These are phyloP conservation scores for Anolis carolinensis DNA, from an alignment of 2,113 vertebrate genomes.

Conservation along the genomic window DNA sequence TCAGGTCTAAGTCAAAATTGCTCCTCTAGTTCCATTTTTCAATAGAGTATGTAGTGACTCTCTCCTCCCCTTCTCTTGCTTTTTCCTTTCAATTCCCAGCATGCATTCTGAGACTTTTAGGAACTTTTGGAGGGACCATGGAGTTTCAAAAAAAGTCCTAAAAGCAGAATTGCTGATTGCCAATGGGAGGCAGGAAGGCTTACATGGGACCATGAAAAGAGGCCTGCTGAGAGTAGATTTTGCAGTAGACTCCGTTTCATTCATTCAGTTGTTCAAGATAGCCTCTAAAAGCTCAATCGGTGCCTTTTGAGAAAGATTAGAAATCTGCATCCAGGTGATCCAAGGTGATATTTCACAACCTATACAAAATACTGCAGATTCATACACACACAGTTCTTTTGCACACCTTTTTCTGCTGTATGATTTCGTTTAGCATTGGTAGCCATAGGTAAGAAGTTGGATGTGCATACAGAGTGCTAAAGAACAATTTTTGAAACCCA, in stretches of 20 bases:
- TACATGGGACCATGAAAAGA: background rate
- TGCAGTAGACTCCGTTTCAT: background rate
- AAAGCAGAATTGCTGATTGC: background rate
- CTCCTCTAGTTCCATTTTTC: background rate
- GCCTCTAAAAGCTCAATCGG: background rate
- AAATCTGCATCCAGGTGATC: background rate
- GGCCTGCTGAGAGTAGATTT: background rate
- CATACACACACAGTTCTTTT: background rate
- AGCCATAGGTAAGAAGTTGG: background rate
- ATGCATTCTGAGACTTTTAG: background rate
- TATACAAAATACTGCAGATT: background rate
- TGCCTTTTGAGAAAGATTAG: background rate
- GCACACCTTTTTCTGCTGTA: background rate
- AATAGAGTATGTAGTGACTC: background rate
- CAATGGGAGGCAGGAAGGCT: background rate
- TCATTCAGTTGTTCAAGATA: background rate
- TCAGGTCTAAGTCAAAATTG: background rate
- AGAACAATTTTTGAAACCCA: background rate
- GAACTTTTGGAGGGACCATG: no score
- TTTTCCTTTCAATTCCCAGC: background rate
- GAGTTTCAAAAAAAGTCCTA: background rate
- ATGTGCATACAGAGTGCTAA: background rate
- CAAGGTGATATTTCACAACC: background rate
- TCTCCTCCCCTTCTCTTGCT: no score
- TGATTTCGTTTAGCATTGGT: background rate